Base-by-base conservation (phyloP, 2,888 invertebrate species). In the Odontocerum albicorne region DNA sequence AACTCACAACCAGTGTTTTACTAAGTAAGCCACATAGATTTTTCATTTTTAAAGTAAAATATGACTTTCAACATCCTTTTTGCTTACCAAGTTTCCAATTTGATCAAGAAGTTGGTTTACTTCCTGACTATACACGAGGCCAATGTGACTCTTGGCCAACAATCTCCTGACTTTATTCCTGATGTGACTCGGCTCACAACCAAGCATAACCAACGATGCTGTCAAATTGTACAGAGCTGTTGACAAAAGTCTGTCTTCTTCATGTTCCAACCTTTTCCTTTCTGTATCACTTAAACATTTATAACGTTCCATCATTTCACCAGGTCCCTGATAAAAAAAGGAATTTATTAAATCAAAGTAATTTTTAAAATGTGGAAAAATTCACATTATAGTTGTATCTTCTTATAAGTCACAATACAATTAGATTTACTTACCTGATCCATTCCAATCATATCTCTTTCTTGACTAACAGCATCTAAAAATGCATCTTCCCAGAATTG, bases 401-500 rank as follows among this genome's bases (percentile, higher is more conserved):
- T 7, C 27, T 7, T 7, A 27, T 27, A 27, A 7, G 10, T 27
- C 10, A 7, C 10, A 27, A 27, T 27, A 7, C 27, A 27, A 27
- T 27, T 27, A 27, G 10, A 27, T 35, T n/a, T 38, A 4, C 38
- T 15, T 63, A 79, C 81, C 70, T 99, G 98, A 77, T 99, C 99
- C 97, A 99, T 97, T 49, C 99, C 96, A 63, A 98, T 92, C 86
- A 98, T 94, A 68, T 99, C 99, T 16, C 99, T 81, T 70, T 99
- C 99, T 72, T 99, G 98, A 36, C 87, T 87, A 1, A 99, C 98
- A 0, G 98, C 96, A 74, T 99, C 99, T 51, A 98, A 77, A 69
- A 99, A 99, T 0, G 96, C 92, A 70, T 99, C 98, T 71, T 99
- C 99, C 99, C 99, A 99, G 74, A 99, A 99, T 68, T 96, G 95